Evolutionary conservation across 1,140 invertebrate species (phyloP).

Genomic region (Macrotrachela quadricornifera): DNA sequence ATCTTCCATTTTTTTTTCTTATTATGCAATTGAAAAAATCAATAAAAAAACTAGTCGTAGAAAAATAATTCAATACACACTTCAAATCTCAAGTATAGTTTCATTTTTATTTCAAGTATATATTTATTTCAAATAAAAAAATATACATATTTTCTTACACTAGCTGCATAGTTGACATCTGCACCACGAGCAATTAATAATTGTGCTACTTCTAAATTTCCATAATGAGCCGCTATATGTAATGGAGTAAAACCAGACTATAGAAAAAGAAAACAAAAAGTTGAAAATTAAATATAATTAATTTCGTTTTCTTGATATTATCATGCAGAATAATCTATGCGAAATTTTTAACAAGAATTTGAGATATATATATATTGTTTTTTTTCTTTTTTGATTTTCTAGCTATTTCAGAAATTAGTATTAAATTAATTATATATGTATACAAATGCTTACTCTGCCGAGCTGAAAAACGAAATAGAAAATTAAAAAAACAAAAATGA

Average conservation of each 20-base stretch:
- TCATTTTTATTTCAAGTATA: too few species aligned
- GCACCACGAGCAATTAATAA: constrained; percentile 78
- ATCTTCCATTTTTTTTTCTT: too few species aligned
- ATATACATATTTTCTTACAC: constrained; percentile 39
- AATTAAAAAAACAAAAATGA: too few species aligned
- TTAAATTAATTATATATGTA: too few species aligned
- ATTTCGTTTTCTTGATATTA: not conserved
- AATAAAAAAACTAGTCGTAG: not conserved
- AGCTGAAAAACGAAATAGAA: too few species aligned
- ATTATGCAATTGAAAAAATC: constrained; percentile 1
- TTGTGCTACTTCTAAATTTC: constrained; percentile 80
- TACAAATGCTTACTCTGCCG: too few species aligned
- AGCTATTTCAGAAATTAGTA: too few species aligned
- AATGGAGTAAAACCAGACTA: constrained; percentile 86
- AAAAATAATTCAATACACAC: not conserved
- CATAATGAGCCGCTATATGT: constrained; percentile 94
- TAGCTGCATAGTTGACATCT: constrained; percentile 90
- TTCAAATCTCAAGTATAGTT: too few species aligned
- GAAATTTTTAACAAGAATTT: too few species aligned
- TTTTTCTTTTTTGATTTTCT: too few species aligned
- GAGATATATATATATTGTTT: too few species aligned
- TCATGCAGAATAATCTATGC: too few species aligned
- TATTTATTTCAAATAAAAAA: not conserved
- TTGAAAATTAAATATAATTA: not conserved
- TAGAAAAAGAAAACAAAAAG: not conserved